phyloP scores from a whole-genome alignment of 2,113 vertebrate species.

The Hemibagrus wyckioides region DNA sequence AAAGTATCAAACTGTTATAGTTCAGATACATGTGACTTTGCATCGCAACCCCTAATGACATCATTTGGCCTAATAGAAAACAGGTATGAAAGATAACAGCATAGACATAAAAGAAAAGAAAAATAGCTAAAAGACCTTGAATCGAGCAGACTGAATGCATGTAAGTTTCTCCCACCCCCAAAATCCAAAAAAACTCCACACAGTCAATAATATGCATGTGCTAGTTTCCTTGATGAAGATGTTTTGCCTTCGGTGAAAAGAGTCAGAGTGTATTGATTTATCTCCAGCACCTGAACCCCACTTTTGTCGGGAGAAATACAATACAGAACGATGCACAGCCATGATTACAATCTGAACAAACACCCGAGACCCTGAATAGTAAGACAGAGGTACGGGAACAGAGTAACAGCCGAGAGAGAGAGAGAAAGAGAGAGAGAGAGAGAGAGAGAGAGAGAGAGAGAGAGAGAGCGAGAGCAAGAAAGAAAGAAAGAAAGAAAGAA shows the following conservation, averaged over 20 bases:
- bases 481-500: too few species aligned
- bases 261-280: conserved; percentile 42
- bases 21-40: too few species aligned
- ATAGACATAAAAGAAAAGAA: background rate
- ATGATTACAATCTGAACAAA: conserved; percentile 31
- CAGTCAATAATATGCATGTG: conserved; percentile 13
- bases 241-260: conserved; percentile 40
- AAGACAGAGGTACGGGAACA: background rate
- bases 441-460: conserved; percentile 1
- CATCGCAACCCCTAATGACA: background rate
- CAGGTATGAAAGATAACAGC: background rate
- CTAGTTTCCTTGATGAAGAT: conserved; percentile 51
- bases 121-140: background rate
- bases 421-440: background rate
- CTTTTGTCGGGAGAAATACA: conserved; percentile 48
- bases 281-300: conserved; percentile 62
- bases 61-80: background rate
- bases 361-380: background rate
- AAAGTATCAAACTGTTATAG: background rate
- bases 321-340: conserved; percentile 26
- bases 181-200: background rate
- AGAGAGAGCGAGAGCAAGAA: background rate
- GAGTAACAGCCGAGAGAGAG: background rate
- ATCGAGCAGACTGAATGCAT: background rate
- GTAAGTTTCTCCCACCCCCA: background rate